A percentile compares a stretch with the other conserved stretches of the same genome.
phyloP scores from a whole-genome alignment of 1,140 invertebrate species.

The Conus betulinus region DNA sequence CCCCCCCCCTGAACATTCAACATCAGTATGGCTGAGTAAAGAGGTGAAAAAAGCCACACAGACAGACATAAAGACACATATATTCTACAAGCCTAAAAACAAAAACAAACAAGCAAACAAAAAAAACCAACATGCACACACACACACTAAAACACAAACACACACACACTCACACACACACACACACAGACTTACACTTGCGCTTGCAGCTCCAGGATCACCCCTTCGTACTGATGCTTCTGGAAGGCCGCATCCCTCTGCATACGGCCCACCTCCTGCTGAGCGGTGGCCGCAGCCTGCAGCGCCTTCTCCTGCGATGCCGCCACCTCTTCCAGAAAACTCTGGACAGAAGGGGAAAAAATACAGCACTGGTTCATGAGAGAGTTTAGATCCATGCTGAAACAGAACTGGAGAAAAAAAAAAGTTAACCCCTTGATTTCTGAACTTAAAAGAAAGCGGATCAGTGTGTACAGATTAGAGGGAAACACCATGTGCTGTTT shows the following conservation, averaged over 20 bases:
- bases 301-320: conserved; percentile 42
- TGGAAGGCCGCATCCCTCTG: neutral
- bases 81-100: neutral
- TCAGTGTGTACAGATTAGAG: too few species aligned
- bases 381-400: too few species aligned
- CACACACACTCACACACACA: neutral
- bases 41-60: too few species aligned
- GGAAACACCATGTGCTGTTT: too few species aligned
- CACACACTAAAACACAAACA: too few species aligned
- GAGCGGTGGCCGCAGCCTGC: conserved; percentile 40
- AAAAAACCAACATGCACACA: too few species aligned
- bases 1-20: too few species aligned
- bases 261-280: conserved; percentile 30
- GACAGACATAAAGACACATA: neutral
- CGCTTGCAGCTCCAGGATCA: conserved; percentile 49
- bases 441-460: too few species aligned
- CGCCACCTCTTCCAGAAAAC: conserved; percentile 62
- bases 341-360: conserved; percentile 37
- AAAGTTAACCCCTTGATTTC: too few species aligned
- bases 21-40: too few species aligned
- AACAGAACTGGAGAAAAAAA: too few species aligned
- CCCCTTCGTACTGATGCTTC: conserved; percentile 43
- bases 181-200: conserved; percentile 40
- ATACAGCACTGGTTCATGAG: neutral
- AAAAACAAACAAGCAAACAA: too few species aligned